Conservation (phyloP, 2,797 vertebrate species). For the Diglossa cyanea region DNA sequence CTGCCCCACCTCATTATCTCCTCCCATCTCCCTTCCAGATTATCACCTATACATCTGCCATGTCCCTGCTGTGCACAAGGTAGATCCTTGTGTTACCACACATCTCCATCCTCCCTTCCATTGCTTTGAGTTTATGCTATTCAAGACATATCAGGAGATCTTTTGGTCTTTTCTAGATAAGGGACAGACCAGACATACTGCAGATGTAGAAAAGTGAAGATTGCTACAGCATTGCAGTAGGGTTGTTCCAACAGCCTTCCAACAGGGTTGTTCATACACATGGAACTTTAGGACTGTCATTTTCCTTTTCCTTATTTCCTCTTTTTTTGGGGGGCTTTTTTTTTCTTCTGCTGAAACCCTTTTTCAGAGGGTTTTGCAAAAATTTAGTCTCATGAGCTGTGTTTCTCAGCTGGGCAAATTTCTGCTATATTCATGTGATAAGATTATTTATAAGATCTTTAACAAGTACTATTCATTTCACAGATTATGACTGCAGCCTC, state of each 20-base stretch:
- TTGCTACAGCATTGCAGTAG: neutral
- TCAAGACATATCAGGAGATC: neutral
- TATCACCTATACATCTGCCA: neutral
- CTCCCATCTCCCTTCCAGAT: neutral
- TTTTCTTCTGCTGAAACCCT: neutral
- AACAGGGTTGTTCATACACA: neutral
- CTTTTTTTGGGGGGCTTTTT: neutral
- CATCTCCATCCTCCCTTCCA: neutral
- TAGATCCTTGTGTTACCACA: neutral
- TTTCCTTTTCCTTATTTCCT: neutral
- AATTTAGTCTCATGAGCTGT: neutral
- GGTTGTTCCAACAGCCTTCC: neutral
- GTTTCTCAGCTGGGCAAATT: conserved; percentile 3
- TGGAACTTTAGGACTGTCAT: neutral
- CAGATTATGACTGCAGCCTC: neutral
- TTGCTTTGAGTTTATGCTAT: neutral
- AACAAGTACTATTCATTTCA: conserved; percentile 19
- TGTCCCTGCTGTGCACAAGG: neutral
- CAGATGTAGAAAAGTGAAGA: neutral
- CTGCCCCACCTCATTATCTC: neutral
- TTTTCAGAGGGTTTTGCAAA: neutral
- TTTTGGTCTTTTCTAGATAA: neutral
- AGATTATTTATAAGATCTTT: conserved; percentile 21
- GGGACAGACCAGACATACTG: neutral
- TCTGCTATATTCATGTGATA: neutral